Conservation (phyloP, 2,888 invertebrate species). For the Hypolimnas misippus region DNA sequence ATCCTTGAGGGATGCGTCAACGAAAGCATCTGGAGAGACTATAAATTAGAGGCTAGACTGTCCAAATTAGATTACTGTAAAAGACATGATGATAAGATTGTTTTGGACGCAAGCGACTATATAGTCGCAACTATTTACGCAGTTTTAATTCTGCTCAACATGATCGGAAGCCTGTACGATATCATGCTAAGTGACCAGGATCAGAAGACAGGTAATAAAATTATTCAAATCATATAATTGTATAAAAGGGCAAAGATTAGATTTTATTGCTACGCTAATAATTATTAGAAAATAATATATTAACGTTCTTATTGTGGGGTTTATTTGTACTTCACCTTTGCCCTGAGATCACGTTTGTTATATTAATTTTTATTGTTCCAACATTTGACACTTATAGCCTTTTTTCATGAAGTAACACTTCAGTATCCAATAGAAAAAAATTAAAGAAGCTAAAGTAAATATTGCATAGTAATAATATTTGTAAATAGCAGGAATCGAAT, state of each 20-base stretch:
- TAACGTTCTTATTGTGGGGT: not conserved
- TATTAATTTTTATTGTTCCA: not conserved
- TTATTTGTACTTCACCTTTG: not conserved
- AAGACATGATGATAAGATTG: conserved; percentile 48
- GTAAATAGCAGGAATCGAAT: no score
- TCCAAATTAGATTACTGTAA: conserved; percentile 63
- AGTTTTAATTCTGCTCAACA: conserved; percentile 59
- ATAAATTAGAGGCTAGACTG: conserved; percentile 59
- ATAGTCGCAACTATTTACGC: conserved; percentile 59
- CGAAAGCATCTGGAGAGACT: conserved; percentile 58
- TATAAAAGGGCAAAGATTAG: not conserved
- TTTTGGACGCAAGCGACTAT: conserved; percentile 59
- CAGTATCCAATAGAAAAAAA: no score
- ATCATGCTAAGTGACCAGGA: conserved; percentile 45
- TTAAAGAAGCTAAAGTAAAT: no score
- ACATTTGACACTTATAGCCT: no score
- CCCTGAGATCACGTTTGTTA: not conserved
- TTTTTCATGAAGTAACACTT: no score
- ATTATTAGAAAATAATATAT: not conserved
- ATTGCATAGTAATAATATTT: no score
- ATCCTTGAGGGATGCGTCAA: conserved; percentile 70
- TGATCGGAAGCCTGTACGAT: conserved; percentile 64
- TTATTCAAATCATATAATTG: conserved; percentile 7
- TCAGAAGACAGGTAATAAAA: conserved; percentile 54
- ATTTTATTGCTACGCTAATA: not conserved